phyloP scores from a whole-genome alignment of 2,888 invertebrate species.

The Sericinus montela region DNA sequence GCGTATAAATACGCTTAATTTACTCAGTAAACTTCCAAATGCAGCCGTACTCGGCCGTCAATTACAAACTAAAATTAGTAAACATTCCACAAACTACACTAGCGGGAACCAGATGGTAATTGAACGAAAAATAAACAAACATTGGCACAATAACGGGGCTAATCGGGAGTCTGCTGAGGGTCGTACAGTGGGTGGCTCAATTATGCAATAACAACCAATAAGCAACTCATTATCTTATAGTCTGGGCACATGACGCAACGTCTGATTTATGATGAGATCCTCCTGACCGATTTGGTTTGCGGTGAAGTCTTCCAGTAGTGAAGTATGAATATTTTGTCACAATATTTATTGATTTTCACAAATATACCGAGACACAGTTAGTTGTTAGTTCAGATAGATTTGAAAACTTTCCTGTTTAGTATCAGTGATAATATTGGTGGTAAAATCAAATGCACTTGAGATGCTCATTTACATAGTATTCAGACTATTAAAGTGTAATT shows the following conservation, averaged over 20 bases:
- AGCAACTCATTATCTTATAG: constrained; percentile 44
- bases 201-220: constrained; percentile 69
- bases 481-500: too few relatives aligned
- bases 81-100: constrained; percentile 43
- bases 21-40: constrained; percentile 14
- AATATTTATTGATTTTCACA: too few relatives aligned
- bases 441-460: too few relatives aligned
- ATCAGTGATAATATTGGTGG: too few relatives aligned
- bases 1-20: neutral
- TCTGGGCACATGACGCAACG: constrained; percentile 2
- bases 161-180: constrained; percentile 56
- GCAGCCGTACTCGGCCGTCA: constrained; percentile 24
- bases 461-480: too few relatives aligned
- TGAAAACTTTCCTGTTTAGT: too few relatives aligned
- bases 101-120: constrained; percentile 57
- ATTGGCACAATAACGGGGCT: constrained; percentile 36
- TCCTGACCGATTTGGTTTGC: too few relatives aligned
- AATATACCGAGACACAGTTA: too few relatives aligned
- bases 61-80: constrained; percentile 43
- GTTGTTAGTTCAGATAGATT: too few relatives aligned
- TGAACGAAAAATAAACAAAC: constrained; percentile 68
- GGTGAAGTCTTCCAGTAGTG: too few relatives aligned
- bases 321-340: too few relatives aligned
- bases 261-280: constrained; percentile 21
- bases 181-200: constrained; percentile 69